Base-by-base conservation (phyloP, 2,113 vertebrate species). In the Apus apus region DNA sequence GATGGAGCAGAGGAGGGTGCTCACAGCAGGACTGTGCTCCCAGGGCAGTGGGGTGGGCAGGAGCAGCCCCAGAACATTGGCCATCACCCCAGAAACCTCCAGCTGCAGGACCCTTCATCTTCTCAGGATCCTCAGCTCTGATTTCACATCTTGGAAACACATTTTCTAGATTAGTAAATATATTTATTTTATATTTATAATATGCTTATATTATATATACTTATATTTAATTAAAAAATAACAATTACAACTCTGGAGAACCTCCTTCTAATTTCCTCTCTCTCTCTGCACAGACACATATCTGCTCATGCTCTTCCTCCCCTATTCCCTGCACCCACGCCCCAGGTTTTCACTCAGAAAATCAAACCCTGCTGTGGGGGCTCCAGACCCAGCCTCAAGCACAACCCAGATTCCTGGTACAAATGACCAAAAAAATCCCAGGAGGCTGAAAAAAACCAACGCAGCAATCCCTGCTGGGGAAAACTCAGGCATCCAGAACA, bases 251-350 rank as follows among this genome's bases (percentile, higher is more conserved):
- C 23, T 30, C 27, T 62, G 23, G 22, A 38, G 40, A 19, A 74
- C 9, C 15, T 23, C 22, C 13, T 20, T 12, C 11, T 8, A 6
- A 5, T 14, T 62, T 34, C 32, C 15, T 9, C 53, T 34, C 22
- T 46, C 30, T 40, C 48, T 17, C n/a, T 34, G 34, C 45, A 25
- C 64, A 32, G 11, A 25, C 0, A 0, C 0, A 0, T 20, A 12
- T 43, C 56, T 54, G 23, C 15, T 18, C n/a, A 4, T 1, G 15
- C 16, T 6, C 34, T 64, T 66, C 12, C 14, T 57, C 19, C 13
- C 36, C 20, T 17, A 1, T 46, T 38, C 56, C 56, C 64, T n/a
- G 17, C 8, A 51, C 3, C 10, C 26, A 2, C 0, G 0, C 27
- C n/a, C 25, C 30, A 53, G 18, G 4, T 50, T 50, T 66, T 15